Evolutionary conservation across 2,888 invertebrate species (phyloP).

Genomic region (Bellardia pandia): DNA sequence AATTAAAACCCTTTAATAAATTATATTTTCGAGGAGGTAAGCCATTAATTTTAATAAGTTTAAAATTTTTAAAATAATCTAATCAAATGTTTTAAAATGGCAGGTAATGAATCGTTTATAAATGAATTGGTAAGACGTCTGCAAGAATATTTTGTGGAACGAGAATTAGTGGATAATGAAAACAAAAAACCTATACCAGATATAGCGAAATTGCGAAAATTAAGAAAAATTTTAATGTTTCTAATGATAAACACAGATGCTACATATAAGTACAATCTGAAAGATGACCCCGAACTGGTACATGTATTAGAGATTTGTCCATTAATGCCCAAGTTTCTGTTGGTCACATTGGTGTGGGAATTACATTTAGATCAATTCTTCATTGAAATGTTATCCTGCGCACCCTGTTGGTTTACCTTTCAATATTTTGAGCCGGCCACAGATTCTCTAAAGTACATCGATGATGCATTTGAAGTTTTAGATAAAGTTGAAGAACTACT

Average conservation of each 20-base stretch:
- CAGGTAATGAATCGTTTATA: conserved; percentile 79
- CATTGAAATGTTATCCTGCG: conserved; percentile 77
- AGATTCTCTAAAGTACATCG: conserved; percentile 77
- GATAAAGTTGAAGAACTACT: conserved; percentile 77
- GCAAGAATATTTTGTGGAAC: conserved; percentile 73
- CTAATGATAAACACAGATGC: conserved; percentile 79
- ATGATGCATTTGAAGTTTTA: conserved; percentile 78
- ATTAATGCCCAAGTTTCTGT: conserved; percentile 78
- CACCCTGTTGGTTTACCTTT: conserved; percentile 80
- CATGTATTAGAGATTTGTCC: conserved; percentile 79
- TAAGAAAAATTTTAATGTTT: conserved; percentile 80
- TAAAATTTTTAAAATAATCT: background rate
- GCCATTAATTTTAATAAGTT: background rate
- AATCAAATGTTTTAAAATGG: background rate
- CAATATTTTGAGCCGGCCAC: conserved; percentile 78
- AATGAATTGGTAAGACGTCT: conserved; percentile 77
- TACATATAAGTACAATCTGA: conserved; percentile 78
- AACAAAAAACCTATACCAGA: conserved; percentile 70
- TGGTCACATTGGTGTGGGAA: conserved; percentile 78
- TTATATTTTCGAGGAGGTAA: conserved; percentile 80
- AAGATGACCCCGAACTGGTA: conserved; percentile 75
- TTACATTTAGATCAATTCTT: conserved; percentile 78
- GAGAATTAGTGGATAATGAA: conserved; percentile 72
- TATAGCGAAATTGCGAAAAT: conserved; percentile 62
- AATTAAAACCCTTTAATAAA: conserved; percentile 78